Conservation (phyloP, 2,797 vertebrate species). For the Propithecus deckenii region DNA sequence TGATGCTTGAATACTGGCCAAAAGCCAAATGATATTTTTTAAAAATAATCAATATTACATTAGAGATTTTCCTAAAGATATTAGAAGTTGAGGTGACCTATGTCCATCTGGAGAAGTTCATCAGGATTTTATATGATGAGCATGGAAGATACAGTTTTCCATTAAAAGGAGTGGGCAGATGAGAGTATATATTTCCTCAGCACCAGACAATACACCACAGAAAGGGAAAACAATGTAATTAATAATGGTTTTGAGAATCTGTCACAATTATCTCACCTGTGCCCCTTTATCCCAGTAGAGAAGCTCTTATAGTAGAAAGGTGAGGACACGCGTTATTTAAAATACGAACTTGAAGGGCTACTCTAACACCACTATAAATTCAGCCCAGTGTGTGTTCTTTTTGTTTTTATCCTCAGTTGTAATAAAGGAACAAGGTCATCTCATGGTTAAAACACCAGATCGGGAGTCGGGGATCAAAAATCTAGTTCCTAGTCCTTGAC, state of each 20-base stretch:
- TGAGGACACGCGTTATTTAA: constrained; percentile 47
- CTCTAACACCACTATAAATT: constrained; percentile 42
- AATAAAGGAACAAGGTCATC: constrained; percentile 52
- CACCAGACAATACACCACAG: background rate
- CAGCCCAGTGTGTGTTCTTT: background rate
- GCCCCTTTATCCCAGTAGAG: constrained; percentile 13
- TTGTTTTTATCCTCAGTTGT: background rate
- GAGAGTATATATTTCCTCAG: background rate
- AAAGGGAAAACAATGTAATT: constrained; percentile 51
- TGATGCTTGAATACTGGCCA: background rate
- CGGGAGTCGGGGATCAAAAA: background rate
- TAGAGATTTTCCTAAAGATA: constrained; percentile 35
- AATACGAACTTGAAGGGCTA: constrained; percentile 43
- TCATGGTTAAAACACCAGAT: background rate
- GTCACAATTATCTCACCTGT: constrained; percentile 55
- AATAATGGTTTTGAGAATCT: constrained; percentile 58
- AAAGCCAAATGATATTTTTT: constrained; percentile 41
- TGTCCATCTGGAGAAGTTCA: background rate
- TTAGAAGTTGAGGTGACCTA: background rate
- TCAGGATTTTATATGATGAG: constrained; percentile 16
- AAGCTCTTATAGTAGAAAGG: background rate
- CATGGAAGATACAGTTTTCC: background rate
- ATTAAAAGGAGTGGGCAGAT: background rate
- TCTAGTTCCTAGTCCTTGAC: background rate
- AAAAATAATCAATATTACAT: constrained; percentile 23